Evolutionary conservation across 2,113 vertebrate species (phyloP).

Genomic region (Saguinus imperator): DNA sequence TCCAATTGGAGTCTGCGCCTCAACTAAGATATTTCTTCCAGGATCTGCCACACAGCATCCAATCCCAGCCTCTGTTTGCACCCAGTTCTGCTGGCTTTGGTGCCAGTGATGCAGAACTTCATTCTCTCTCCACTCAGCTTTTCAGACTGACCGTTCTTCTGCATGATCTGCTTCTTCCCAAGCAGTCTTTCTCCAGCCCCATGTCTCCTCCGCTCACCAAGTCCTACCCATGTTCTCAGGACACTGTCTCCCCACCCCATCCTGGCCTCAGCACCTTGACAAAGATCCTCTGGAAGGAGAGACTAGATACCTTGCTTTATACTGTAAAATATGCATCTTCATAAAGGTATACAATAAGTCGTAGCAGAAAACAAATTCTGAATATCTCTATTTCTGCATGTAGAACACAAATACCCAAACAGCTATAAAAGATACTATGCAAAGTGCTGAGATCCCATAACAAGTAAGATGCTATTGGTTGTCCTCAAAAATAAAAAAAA

Average conservation of each 20-base stretch:
- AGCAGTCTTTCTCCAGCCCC: background rate
- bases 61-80: background rate
- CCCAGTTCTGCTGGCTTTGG: background rate
- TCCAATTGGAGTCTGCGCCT: background rate
- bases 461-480: background rate
- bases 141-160: background rate
- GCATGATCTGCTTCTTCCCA: background rate
- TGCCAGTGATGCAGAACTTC: background rate
- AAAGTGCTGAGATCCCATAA: background rate
- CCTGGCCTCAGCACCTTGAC: too few species aligned
- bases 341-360: background rate
- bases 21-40: background rate
- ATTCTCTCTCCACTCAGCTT: background rate
- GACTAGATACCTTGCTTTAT: background rate
- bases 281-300: background rate
- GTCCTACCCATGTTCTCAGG: background rate
- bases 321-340: background rate
- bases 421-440: background rate
- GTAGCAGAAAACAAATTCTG: background rate
- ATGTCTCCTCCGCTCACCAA: background rate
- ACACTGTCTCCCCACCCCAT: fast-evolving
- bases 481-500: background rate
- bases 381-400: background rate
- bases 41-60: background rate
- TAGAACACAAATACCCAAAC: background rate